These are phyloP conservation scores for Tretioscincus oriximinensis DNA, from an alignment of 2,113 vertebrate species.

Conservation along the genomic window DNA sequence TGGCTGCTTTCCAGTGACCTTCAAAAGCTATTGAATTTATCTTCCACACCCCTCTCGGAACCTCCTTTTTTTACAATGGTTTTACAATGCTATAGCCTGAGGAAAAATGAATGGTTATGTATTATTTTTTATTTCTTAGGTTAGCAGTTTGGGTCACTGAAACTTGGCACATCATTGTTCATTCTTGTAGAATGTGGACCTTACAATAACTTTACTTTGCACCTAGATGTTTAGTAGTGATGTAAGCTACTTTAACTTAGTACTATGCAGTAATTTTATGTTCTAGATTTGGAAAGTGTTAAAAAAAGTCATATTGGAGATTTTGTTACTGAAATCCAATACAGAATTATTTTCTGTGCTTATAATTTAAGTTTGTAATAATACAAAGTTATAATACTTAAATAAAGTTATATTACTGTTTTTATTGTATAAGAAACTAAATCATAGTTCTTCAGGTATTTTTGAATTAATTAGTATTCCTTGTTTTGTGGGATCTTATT, in stretches of 20 bases:
- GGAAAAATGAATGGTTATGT: neutral
- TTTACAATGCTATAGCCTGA: neutral
- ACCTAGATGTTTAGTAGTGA: slow-evolving; percentile 1
- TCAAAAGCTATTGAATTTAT: neutral
- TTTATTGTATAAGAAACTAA: neutral
- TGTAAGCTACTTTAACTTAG: slow-evolving; percentile 10
- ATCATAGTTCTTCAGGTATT: neutral
- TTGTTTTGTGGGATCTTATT: neutral
- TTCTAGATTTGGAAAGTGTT: neutral
- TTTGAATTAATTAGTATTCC: neutral
- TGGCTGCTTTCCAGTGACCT: slow-evolving; percentile 15
- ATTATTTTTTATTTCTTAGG: neutral
- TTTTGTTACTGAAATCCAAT: neutral
- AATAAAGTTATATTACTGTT: too few species aligned
- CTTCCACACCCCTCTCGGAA: neutral
- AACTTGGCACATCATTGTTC: too few species aligned
- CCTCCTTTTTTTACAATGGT: neutral
- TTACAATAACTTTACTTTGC: neutral
- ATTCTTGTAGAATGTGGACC: neutral
- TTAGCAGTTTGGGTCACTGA: neutral
- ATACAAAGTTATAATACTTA: too few species aligned
- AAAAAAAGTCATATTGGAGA: neutral
- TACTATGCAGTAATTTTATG: neutral
- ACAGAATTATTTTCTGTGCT: too few species aligned
- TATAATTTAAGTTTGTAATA: too few species aligned